Percentiles rank a stretch among this genome's conserved stretches.
These are phyloP conservation scores for Bubo scandiacus DNA, from an alignment of 2,113 vertebrate genomes.

Conservation along the genomic window DNA sequence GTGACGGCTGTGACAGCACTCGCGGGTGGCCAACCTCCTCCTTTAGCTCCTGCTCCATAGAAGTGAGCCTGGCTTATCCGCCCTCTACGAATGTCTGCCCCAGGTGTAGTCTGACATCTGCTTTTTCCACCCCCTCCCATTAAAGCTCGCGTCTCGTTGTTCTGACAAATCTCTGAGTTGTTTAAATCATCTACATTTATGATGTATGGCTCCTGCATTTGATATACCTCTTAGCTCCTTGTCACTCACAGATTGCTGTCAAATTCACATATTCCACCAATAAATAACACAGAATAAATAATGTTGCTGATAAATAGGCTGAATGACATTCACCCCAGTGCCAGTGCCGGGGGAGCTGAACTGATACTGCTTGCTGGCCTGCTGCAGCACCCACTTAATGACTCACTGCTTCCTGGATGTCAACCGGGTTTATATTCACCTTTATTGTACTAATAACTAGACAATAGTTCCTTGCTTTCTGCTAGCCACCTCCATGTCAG, in stretches of 20 bases:
- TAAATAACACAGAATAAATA: slow-evolving; percentile 17
- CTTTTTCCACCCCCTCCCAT: rapidly evolving
- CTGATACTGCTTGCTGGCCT: background rate
- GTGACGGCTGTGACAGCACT: background rate
- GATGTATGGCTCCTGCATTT: background rate
- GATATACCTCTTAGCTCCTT: background rate
- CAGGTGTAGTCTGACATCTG: background rate
- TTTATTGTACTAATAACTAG: slow-evolving; percentile 13
- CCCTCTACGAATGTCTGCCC: background rate
- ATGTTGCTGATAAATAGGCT: background rate
- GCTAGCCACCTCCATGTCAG: background rate
- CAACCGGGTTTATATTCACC: background rate
- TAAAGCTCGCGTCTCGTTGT: background rate
- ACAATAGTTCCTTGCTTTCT: background rate
- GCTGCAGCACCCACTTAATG: background rate
- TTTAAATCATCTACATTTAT: background rate
- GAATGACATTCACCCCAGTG: background rate
- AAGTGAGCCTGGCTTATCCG: background rate
- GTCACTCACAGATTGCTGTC: background rate
- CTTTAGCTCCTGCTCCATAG: background rate
- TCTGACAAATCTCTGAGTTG: background rate
- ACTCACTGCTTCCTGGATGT: background rate
- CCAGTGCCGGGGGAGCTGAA: rapidly evolving
- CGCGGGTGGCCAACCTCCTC: rapidly evolving
- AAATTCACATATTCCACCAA: background rate